A percentile compares a stretch with the other conserved stretches of the same genome.
Conservation (phyloP, 2,113 vertebrate genomes). For the Scomber colias region DNA sequence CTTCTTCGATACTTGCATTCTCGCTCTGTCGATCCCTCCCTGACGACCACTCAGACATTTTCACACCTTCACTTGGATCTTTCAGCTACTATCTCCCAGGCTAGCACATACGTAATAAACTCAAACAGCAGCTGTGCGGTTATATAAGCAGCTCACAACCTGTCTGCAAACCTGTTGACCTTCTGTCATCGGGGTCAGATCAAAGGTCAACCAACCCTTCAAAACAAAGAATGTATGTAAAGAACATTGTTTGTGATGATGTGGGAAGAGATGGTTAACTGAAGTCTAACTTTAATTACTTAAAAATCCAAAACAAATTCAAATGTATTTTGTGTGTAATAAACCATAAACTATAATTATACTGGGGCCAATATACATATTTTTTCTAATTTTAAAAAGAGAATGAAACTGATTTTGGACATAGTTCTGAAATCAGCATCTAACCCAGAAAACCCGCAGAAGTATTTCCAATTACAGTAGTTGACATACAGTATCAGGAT, state of each 20-base stretch:
- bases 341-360: too few relatives aligned
- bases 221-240: slow-evolving; percentile 30
- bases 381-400: too few relatives aligned
- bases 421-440: too few relatives aligned
- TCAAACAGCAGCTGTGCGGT: slow-evolving; percentile 62
- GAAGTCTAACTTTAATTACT: too few relatives aligned
- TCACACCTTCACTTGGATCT: slow-evolving; percentile 58
- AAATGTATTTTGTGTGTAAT: too few relatives aligned
- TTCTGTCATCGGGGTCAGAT: slow-evolving; percentile 7
- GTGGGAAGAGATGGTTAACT: neutral
- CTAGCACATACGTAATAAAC: slow-evolving; percentile 40
- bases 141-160: slow-evolving; percentile 54
- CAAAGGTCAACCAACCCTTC: slow-evolving; percentile 54
- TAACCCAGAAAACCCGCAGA: too few relatives aligned
- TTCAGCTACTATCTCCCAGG: slow-evolving; percentile 43
- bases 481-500: too few relatives aligned
- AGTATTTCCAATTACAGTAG: too few relatives aligned
- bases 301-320: too few relatives aligned
- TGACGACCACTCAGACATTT: slow-evolving; percentile 41
- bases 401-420: too few relatives aligned
- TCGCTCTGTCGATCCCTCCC: slow-evolving; percentile 1
- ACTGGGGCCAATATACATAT: too few relatives aligned
- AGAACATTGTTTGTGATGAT: neutral
- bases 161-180: slow-evolving; percentile 42
- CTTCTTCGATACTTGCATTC: slow-evolving; percentile 12